Evolutionary conservation across 1,140 invertebrate species (phyloP).

Genomic region (Drosophila mojavensis): DNA sequence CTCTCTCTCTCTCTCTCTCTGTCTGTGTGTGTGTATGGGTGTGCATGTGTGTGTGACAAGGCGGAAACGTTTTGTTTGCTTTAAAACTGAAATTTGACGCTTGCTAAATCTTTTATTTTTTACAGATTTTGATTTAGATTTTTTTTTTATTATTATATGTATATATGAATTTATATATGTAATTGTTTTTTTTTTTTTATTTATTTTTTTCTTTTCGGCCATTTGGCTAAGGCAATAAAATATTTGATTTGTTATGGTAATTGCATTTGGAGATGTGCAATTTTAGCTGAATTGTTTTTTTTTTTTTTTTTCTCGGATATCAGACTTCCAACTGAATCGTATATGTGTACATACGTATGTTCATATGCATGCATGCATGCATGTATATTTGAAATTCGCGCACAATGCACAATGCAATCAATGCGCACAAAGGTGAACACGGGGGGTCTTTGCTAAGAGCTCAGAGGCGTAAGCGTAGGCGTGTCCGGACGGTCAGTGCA

Average conservation of each 20-base stretch:
- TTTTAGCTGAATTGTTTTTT: constrained; percentile 56
- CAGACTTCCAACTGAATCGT: too few relatives aligned
- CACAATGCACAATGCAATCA: constrained; percentile 48
- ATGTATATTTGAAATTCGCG: constrained; percentile 16
- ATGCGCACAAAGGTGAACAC: constrained; percentile 10
- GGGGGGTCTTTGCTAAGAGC: too few relatives aligned
- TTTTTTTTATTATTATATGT: too few relatives aligned
- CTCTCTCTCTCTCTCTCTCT: not conserved
- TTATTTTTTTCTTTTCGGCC: constrained; percentile 30
- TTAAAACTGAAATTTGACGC: constrained; percentile 47
- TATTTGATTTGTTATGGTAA: constrained; percentile 79
- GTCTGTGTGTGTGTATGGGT: not conserved
- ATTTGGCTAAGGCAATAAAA: constrained; percentile 68
- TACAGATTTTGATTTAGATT: too few relatives aligned
- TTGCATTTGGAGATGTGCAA: constrained; percentile 60
- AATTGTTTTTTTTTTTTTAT: too few relatives aligned
- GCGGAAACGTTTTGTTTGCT: constrained; percentile 35
- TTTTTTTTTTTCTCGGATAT: not conserved
- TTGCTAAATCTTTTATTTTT: constrained; percentile 11
- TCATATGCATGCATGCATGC: constrained; percentile 1
- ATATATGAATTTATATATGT: not conserved
- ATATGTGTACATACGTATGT: constrained; percentile 1
- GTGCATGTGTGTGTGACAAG: constrained; percentile 6
- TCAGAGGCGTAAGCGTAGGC: not conserved
- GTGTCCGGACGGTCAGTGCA: constrained; percentile 26